phyloP scores from a whole-genome alignment of 2,888 invertebrate genomes.

The Epicampocera succincta region DNA sequence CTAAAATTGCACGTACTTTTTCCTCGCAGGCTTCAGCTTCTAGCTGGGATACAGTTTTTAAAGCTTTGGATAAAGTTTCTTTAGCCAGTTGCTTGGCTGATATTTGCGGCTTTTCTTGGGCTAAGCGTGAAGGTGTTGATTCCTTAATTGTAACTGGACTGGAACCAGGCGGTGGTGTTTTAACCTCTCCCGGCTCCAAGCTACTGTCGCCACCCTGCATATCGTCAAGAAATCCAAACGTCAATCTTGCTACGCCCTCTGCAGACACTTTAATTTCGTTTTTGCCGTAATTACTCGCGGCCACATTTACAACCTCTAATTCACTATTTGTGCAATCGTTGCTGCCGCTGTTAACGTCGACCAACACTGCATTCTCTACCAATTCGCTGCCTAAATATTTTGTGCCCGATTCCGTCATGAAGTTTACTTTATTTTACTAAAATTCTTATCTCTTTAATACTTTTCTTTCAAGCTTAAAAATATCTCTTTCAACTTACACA shows the following conservation, averaged over 20 bases:
- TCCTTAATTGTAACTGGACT: constrained; percentile 47
- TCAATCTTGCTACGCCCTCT: constrained; percentile 73
- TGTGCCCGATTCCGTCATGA: constrained; percentile 54
- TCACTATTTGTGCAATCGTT: constrained; percentile 6
- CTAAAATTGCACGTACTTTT: constrained; percentile 74
- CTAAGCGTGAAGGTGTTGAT: constrained; percentile 57
- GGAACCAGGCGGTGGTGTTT: constrained; percentile 78
- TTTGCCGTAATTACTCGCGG: constrained; percentile 57
- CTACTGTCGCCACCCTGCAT: constrained; percentile 77
- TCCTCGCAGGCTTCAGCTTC: constrained; percentile 74
- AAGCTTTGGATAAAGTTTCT: constrained; percentile 44
- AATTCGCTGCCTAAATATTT: constrained; percentile 20
- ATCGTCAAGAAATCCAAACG: constrained; percentile 73
- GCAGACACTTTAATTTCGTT: constrained; percentile 71
- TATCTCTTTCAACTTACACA: constrained; percentile 49
- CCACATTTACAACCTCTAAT: constrained; percentile 32
- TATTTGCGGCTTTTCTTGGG: constrained; percentile 31
- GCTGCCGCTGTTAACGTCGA: not conserved
- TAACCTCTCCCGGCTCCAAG: constrained; percentile 79
- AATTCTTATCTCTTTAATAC: constrained; percentile 49
- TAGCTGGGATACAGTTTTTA: constrained; percentile 73
- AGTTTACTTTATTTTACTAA: constrained; percentile 37
- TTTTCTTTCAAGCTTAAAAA: constrained; percentile 13
- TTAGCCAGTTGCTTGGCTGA: constrained; percentile 41
- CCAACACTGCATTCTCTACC: constrained; percentile 36